Evolutionary conservation across 2,797 vertebrate genomes (phyloP), one percentile per base, ranked within the genome.

Genomic region (Vespertilio murinus): DNA sequence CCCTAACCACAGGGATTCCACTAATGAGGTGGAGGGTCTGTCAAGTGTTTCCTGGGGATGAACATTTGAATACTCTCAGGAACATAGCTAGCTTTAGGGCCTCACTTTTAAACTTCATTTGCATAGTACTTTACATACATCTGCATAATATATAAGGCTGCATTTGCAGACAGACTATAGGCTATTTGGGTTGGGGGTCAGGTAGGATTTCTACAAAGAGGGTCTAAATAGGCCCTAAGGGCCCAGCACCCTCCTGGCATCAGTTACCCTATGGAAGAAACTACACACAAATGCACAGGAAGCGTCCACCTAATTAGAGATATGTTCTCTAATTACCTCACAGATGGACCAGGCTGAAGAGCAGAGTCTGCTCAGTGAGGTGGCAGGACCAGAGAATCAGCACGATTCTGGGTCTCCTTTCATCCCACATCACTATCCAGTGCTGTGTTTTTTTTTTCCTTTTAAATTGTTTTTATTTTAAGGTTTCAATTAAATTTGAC

Each of bases 111-210:
- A 67, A 13, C 17, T 54, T 10, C 0, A 77, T 95, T 92, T 93
- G 38, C 75, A 71, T 89, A 20, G 23, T 56, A 22, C 75, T 94
- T 91, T 95, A 80, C 65, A 92, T 84, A 65, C 1, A 69, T 92
- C 49, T 75, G 38, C 56, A 93, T 82, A 85, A 47, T 30, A 79
- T 11, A 71, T 42, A 13, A 85, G 35, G n/a, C 13, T 75, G 28
- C 7, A 70, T 92, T 84, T 94, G n/a, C 61, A 92, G 52, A 40
- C 59, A 77, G 61, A 25, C 3, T 69, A 20, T 7, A 25, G 33
- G 49, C 5, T 65, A 1, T 75, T 49, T 49, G 18, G 30, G 0
- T 6, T 93, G 33, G 40, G 6, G 28, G 2, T 78, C 12, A 54
- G n/a, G 42, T 74, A 80, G 38, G 33, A 64, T n/a, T 54, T 84